A percentile compares a stretch with the other conserved stretches of the same genome.
phyloP scores from a whole-genome alignment of 2,113 vertebrate species.

The Sylvilagus bachmani region DNA sequence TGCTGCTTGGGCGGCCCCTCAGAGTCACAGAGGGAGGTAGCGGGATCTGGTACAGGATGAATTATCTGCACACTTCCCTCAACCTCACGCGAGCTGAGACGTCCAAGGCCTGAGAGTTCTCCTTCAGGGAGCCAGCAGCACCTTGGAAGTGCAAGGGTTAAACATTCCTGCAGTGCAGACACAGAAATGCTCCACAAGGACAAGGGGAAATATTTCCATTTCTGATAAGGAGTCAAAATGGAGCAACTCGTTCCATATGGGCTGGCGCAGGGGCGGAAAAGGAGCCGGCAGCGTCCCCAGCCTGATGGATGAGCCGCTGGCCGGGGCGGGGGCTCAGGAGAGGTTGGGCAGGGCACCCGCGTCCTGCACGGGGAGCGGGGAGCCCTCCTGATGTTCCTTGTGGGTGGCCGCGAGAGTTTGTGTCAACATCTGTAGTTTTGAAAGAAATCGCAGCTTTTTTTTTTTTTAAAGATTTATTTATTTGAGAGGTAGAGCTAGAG shows the following conservation, averaged over 20 bases:
- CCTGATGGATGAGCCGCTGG: slow-evolving; percentile 80
- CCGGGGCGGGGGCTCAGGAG: background rate
- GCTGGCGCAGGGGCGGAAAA: slow-evolving; percentile 42
- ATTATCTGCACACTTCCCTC: background rate
- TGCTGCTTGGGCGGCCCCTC: background rate
- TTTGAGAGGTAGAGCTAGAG: too few species aligned
- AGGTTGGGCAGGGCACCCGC: slow-evolving; percentile 59
- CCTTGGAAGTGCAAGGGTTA: slow-evolving; percentile 83
- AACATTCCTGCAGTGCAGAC: slow-evolving; percentile 71
- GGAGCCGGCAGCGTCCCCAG: slow-evolving; percentile 45
- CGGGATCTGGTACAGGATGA: background rate
- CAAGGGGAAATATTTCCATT: slow-evolving; percentile 80
- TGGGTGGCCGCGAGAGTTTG: slow-evolving; percentile 74
- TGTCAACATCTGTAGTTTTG: slow-evolving; percentile 63
- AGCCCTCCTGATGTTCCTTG: slow-evolving; percentile 70
- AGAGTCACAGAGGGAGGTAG: background rate
- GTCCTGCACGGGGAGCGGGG: background rate
- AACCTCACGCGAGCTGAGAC: background rate
- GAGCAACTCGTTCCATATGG: slow-evolving; percentile 87
- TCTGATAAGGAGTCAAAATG: slow-evolving; percentile 83
- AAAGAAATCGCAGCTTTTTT: slow-evolving; percentile 49
- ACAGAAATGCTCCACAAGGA: slow-evolving; percentile 80
- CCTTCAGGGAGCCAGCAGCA: background rate
- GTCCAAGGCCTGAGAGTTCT: background rate
- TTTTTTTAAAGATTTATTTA: too few species aligned